Evolutionary conservation across 1,140 invertebrate species (phyloP).

Genomic region (Piezodorus guildinii): DNA sequence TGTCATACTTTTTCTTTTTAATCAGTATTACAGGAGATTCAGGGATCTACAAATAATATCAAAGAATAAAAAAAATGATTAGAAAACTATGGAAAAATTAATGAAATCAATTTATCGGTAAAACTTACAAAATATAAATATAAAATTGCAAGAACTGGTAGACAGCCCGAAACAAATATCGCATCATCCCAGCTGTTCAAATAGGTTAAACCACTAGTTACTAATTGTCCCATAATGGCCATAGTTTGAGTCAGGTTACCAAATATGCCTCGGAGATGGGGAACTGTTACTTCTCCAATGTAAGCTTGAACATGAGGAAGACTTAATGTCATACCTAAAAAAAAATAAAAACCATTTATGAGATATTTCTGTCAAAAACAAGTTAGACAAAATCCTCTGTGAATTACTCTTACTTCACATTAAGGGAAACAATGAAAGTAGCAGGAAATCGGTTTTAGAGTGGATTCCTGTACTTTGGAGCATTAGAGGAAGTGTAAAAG

Average conservation of each 20-base stretch:
- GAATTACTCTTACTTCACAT: no score
- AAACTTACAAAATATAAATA: background rate
- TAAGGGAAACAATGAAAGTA: no score
- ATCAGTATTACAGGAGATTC: background rate
- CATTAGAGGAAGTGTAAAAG: no score
- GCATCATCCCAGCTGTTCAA: background rate
- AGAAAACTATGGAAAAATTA: background rate
- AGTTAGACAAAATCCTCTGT: no score
- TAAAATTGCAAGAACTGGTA: background rate
- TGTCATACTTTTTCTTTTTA: background rate
- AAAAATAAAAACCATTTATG: no score
- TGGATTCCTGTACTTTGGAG: no score
- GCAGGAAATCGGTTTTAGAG: no score
- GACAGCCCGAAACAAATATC: background rate
- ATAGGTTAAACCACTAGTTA: background rate
- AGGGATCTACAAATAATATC: background rate
- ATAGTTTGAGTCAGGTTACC: background rate
- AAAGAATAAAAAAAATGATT: background rate
- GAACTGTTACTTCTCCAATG: conserved; percentile 3
- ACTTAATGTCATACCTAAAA: background rate
- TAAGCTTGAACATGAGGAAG: background rate
- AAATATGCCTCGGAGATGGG: background rate
- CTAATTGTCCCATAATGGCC: background rate
- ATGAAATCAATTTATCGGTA: background rate
- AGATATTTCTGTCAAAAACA: no score